Evolutionary conservation across 2,113 vertebrate species (phyloP).

Genomic region (Dolichotis patagonum): DNA sequence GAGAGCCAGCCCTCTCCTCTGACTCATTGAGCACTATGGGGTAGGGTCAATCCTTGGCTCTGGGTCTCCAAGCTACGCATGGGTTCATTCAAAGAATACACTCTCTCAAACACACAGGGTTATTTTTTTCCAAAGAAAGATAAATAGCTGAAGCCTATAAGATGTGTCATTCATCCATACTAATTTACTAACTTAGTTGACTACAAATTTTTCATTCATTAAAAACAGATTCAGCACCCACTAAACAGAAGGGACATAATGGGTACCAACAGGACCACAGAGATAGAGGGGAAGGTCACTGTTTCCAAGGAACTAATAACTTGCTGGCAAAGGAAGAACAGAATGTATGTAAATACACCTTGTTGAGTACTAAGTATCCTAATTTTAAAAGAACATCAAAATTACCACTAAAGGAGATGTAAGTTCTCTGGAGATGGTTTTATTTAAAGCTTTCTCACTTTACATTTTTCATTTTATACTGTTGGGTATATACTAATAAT

Average conservation of each 20-base stretch:
- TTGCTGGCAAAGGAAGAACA: background rate
- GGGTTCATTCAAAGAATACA: background rate
- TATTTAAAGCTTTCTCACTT: background rate
- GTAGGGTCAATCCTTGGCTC: background rate
- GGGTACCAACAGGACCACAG: background rate
- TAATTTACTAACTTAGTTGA: background rate
- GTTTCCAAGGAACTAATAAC: background rate
- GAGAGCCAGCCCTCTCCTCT: background rate
- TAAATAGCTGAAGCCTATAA: background rate
- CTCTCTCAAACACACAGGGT: background rate
- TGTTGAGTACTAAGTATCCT: background rate
- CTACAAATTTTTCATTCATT: background rate
- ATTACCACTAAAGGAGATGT: background rate
- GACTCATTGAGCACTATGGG: too few relatives aligned
- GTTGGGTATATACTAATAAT: background rate
- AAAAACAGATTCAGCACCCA: background rate
- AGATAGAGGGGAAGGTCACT: background rate
- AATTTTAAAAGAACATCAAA: background rate
- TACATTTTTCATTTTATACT: background rate
- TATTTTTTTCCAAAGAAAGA: background rate
- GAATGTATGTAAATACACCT: background rate
- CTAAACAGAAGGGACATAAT: background rate
- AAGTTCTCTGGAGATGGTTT: background rate
- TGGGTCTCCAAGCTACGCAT: background rate
- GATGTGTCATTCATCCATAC: background rate